Evolutionary conservation across 2,888 invertebrate genomes (phyloP), one percentile per base, ranked within the genome.

Genomic region (Orchestes rusci): DNA sequence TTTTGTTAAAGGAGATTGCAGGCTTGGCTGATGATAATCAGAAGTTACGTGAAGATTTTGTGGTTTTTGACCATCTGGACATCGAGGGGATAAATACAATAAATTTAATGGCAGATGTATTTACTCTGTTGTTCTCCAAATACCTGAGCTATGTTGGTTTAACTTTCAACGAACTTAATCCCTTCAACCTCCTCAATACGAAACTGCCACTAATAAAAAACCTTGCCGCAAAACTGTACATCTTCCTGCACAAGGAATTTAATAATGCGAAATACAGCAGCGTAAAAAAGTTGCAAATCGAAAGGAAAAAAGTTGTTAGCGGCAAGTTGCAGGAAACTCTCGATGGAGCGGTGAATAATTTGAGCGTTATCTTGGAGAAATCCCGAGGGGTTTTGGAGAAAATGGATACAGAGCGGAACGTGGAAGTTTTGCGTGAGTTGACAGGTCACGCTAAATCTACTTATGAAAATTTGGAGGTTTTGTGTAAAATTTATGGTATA

Each of bases 381-480:
- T 57, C 56, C 3, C 42, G 45, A 16, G 36, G 16, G 7, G 43
- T 59, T 4, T 43, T 59, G 12, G 39, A 45, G 12, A 50, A 43
- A 20, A 17, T 57, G 4, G 34, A 32, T 10, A 13, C 27, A 8
- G 48, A 45, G 16, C 48, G 48, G 12, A 38, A 38, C 10, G 37
- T 18, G 3, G 40, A 41, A 8, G 18, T 54, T 3, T 32, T 60
- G 16, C 17, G 44, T 4, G 58, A 59, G 36, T 45, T 60, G 33
- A 49, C 53, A 19, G 50, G 50, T 19, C 56, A 59, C 27, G 55
- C 58, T 4, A 53, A 48, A 13, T 56, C 55, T 15, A 57, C 59
- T 2, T 59, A 56, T 40, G 60, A 60, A 48, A 56, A 58, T n/a
- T 33, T 60, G 27, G 59, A 60, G 40, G 46, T 60, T 3, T 50